Conservation (phyloP, 1,140 invertebrate species). For the Calliphora vicina region DNA sequence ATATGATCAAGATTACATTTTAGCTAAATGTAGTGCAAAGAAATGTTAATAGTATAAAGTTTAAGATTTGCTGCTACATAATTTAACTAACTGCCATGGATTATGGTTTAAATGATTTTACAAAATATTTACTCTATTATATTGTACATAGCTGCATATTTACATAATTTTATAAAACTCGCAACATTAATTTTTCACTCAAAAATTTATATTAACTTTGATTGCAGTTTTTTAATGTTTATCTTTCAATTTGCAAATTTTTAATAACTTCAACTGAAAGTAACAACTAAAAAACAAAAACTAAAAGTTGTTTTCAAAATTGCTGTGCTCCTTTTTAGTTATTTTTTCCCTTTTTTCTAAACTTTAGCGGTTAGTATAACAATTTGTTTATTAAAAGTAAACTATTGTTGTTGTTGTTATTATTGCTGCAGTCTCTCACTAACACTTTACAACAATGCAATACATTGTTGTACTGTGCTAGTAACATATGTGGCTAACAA, state of each 20-base stretch:
- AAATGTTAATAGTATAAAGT: too few relatives aligned
- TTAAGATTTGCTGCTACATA: too few relatives aligned
- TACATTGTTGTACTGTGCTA: background rate
- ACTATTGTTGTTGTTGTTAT: background rate
- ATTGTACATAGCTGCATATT: too few relatives aligned
- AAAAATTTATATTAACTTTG: too few relatives aligned
- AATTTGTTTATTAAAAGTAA: conserved; percentile 2
- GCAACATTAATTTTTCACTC: too few relatives aligned
- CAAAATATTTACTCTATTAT: too few relatives aligned
- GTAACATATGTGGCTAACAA: background rate
- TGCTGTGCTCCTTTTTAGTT: background rate
- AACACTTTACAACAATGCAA: background rate
- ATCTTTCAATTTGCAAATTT: background rate
- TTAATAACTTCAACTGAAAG: background rate
- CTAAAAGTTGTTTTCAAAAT: background rate
- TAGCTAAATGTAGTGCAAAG: too few relatives aligned
- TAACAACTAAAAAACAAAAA: background rate
- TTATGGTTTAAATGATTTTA: too few relatives aligned
- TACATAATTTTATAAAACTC: too few relatives aligned
- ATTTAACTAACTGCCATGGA: too few relatives aligned
- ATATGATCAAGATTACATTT: too few relatives aligned
- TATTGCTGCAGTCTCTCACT: too few relatives aligned
- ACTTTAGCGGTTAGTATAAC: background rate
- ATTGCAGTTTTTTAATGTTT: background rate
- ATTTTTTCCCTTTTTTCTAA: background rate